Evolutionary conservation across 2,797 vertebrate genomes (phyloP).

Genomic region (Phoeniculus purpureus): DNA sequence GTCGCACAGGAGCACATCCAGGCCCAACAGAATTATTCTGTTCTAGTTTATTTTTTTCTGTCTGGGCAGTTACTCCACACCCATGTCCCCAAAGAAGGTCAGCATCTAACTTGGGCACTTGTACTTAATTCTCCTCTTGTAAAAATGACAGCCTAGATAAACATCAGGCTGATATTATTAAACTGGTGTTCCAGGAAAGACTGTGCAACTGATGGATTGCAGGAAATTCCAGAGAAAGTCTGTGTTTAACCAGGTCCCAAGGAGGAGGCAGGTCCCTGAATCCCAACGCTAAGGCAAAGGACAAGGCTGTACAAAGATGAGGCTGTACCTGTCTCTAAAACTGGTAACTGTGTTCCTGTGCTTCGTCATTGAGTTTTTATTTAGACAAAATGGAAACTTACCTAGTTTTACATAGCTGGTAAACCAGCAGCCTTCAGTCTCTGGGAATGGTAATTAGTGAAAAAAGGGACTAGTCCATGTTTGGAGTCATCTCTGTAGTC

Average conservation of each 20-base stretch:
- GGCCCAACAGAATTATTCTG: neutral
- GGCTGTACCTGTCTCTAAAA: neutral
- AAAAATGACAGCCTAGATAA: neutral
- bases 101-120: neutral
- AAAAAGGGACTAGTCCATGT: neutral
- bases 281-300: neutral
- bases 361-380: neutral
- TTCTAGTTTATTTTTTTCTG: neutral
- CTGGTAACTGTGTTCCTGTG: neutral
- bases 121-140: neutral
- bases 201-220: neutral
- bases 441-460: neutral
- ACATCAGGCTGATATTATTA: neutral
- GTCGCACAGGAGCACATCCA: no score
- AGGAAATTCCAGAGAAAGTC: neutral
- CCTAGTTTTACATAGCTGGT: neutral
- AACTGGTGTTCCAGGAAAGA: neutral
- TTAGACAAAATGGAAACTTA: neutral
- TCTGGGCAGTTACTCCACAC: neutral
- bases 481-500: neutral
- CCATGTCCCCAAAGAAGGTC: neutral
- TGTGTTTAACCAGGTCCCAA: neutral
- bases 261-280: neutral
- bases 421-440: neutral
- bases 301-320: no score